Conservation (phyloP, 1,140 invertebrate genomes). For the Heliothis subflexa region DNA sequence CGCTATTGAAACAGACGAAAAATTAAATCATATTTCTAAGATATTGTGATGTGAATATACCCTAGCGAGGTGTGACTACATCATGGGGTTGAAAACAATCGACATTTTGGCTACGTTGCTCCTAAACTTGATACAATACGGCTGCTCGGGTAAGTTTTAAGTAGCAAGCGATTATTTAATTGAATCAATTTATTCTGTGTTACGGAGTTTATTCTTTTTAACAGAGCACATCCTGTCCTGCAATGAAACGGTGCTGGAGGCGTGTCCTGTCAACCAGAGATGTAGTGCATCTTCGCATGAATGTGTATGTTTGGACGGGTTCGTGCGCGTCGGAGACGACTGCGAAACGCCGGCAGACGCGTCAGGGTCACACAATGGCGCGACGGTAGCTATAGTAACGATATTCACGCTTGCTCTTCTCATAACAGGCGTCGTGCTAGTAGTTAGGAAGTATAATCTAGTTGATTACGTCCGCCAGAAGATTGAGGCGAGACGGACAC, state of each 20-base stretch:
- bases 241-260: constrained; percentile 64
- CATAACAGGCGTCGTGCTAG: constrained; percentile 74
- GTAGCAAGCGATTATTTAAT: constrained; percentile 81
- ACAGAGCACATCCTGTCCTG: constrained; percentile 83
- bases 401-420: constrained; percentile 80
- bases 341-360: constrained; percentile 59
- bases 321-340: constrained; percentile 61
- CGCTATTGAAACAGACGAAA: constrained; percentile 64
- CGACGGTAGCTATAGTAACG: constrained; percentile 70
- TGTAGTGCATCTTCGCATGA: constrained; percentile 63
- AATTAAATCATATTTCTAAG: constrained; percentile 53
- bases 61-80: constrained; percentile 50
- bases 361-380: constrained; percentile 56
- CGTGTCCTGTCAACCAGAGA: constrained; percentile 67
- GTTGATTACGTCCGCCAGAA: constrained; percentile 80
- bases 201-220: constrained; percentile 81
- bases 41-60: constrained; percentile 73
- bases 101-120: constrained; percentile 69
- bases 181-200: constrained; percentile 81
- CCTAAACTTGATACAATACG: constrained; percentile 69
- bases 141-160: constrained; percentile 74
- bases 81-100: constrained; percentile 66
- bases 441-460: constrained; percentile 82
- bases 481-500: constrained; percentile 71
- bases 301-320: constrained; percentile 73